phyloP scores from a whole-genome alignment of 2,888 invertebrate species.

The Chydorus sphaericus region DNA sequence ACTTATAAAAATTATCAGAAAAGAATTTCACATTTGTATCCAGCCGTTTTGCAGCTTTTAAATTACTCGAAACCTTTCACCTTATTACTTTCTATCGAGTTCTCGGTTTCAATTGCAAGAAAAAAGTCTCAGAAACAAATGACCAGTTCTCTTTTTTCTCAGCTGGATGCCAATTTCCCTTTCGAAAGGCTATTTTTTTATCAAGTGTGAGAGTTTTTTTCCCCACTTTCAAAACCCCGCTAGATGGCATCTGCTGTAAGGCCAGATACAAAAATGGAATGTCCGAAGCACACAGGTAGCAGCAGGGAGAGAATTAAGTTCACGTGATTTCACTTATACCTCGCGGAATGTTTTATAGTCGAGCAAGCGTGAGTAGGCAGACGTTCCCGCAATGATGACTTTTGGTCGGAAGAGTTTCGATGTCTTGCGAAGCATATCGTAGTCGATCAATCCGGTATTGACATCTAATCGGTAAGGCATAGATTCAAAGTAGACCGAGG shows the following conservation, averaged over 20 bases:
- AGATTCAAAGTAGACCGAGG: conserved; percentile 94
- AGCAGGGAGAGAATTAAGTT: not conserved
- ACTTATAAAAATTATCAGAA: no score
- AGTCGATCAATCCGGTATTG: conserved; percentile 76
- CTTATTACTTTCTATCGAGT: no score
- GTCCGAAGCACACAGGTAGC: no score
- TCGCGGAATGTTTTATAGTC: conserved; percentile 80
- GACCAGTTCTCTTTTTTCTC: no score
- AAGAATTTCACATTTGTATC: no score
- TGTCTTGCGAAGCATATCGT: conserved; percentile 65
- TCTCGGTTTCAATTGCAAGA: no score
- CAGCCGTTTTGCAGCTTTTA: no score
- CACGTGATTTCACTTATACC: conserved; percentile 19
- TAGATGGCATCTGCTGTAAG: not conserved
- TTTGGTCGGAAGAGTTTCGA: conserved; percentile 80
- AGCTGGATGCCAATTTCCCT: no score
- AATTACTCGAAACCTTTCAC: no score
- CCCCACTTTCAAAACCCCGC: not conserved
- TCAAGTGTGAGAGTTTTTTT: not conserved
- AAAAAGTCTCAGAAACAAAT: no score
- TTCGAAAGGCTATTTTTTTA: no score
- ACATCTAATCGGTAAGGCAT: conserved; percentile 80
- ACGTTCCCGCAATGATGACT: conserved; percentile 68
- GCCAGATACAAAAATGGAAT: not conserved
- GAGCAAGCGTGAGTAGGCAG: conserved; percentile 64